Conservation (phyloP, 2,797 vertebrate species). For the Neopelma chrysocephalum region DNA sequence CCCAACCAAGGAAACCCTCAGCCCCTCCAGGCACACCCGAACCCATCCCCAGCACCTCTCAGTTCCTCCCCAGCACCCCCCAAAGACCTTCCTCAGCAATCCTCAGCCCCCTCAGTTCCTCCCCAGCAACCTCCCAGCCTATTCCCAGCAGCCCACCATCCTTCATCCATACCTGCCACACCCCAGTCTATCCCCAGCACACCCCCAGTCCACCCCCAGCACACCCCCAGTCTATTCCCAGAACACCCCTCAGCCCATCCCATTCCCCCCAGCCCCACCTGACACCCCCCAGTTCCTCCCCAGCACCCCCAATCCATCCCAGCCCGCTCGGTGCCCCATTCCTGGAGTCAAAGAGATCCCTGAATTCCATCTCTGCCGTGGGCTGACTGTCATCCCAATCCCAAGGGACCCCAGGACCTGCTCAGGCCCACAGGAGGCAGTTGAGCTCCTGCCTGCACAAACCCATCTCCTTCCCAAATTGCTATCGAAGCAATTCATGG, state of each 20-base stretch:
- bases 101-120: not conserved
- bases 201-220: not conserved
- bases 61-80: not conserved
- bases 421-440: not conserved
- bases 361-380: not conserved
- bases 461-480: not conserved
- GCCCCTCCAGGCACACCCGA: not conserved
- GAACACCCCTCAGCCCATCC: not conserved
- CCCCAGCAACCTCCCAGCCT: no score
- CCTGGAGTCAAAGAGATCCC: not conserved
- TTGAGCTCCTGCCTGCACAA: not conserved
- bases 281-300: not conserved
- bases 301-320: no score
- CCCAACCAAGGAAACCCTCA: not conserved
- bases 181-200: not conserved
- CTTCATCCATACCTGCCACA: not conserved
- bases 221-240: not conserved
- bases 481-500: not conserved
- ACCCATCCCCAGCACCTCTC: not conserved
- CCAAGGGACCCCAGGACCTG: not conserved
- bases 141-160: not conserved
- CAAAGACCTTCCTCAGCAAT: not conserved
- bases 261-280: not conserved
- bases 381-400: fast-evolving
- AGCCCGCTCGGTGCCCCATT: not conserved